phyloP scores from a whole-genome alignment of 1,140 invertebrate genomes.

The Antheraea pernyi region DNA sequence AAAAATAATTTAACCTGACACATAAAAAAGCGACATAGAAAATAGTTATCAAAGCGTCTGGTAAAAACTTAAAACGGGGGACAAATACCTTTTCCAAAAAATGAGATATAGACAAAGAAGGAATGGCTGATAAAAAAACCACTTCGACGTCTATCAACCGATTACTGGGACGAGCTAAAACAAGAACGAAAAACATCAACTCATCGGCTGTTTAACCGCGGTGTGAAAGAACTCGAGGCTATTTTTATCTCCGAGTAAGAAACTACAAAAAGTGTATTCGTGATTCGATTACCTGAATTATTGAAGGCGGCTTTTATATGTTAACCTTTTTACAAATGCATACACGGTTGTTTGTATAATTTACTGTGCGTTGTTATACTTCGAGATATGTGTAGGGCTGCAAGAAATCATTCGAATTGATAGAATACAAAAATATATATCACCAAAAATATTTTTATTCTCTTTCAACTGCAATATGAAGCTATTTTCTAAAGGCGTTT shows the following conservation, averaged over 20 bases:
- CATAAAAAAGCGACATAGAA: not conserved
- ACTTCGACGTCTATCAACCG: not conserved
- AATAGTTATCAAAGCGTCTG: not conserved
- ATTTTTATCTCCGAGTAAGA: constrained; percentile 33
- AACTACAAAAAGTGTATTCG: constrained; percentile 35
- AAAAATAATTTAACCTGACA: not conserved
- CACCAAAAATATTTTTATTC: no score
- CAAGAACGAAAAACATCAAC: constrained; percentile 15
- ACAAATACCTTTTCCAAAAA: not conserved
- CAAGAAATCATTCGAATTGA: not conserved
- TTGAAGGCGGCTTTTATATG: constrained; percentile 36
- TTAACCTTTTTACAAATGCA: constrained; percentile 29
- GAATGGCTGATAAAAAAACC: not conserved
- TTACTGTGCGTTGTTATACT: not conserved
- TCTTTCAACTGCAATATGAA: no score
- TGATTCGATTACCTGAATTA: constrained; percentile 51
- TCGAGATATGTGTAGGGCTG: not conserved
- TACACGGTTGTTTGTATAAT: constrained; percentile 14
- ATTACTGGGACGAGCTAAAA: constrained; percentile 1
- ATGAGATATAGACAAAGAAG: not conserved
- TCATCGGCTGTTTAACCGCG: constrained; percentile 38
- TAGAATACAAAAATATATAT: no score
- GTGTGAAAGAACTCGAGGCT: constrained; percentile 43
- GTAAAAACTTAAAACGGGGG: not conserved
- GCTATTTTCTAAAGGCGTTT: no score